phyloP scores from a whole-genome alignment of 1,140 invertebrate genomes.

The Heliconius melpomene region DNA sequence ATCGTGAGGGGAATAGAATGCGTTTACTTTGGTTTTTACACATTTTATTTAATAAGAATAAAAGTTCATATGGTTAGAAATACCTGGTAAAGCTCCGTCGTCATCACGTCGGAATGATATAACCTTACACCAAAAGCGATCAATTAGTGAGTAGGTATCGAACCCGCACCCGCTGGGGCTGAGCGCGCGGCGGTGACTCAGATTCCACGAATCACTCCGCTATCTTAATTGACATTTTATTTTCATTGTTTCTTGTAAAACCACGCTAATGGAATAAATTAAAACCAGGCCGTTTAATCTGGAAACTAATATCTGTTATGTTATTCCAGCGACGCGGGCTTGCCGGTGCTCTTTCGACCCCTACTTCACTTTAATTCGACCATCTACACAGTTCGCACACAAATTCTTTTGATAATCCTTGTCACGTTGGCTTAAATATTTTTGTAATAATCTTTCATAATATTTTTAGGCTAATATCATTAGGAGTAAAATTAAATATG shows the following conservation, averaged over 20 bases:
- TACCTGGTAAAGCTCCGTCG: no score
- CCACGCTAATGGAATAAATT: constrained; percentile 23
- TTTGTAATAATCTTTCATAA: no score
- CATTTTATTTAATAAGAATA: no score
- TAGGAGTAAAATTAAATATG: no score
- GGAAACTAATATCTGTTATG: constrained; percentile 20
- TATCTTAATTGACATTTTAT: constrained; percentile 32
- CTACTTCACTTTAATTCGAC: background rate
- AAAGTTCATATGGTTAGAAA: no score
- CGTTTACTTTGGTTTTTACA: no score
- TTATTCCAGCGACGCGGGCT: background rate
- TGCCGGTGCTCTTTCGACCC: constrained; percentile 11
- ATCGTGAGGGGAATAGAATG: no score
- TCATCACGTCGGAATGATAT: no score
- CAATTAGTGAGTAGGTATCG: background rate
- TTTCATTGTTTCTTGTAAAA: constrained; percentile 21
- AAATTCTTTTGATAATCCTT: background rate
- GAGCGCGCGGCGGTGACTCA: constrained; percentile 5
- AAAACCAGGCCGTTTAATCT: constrained; percentile 25
- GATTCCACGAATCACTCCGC: constrained; percentile 15
- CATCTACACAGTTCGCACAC: background rate
- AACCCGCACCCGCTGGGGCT: no score
- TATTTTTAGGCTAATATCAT: no score
- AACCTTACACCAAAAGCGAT: background rate
- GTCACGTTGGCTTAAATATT: background rate